Evolutionary conservation across 2,113 vertebrate species (phyloP).

Genomic region (Cercopithecus mona): DNA sequence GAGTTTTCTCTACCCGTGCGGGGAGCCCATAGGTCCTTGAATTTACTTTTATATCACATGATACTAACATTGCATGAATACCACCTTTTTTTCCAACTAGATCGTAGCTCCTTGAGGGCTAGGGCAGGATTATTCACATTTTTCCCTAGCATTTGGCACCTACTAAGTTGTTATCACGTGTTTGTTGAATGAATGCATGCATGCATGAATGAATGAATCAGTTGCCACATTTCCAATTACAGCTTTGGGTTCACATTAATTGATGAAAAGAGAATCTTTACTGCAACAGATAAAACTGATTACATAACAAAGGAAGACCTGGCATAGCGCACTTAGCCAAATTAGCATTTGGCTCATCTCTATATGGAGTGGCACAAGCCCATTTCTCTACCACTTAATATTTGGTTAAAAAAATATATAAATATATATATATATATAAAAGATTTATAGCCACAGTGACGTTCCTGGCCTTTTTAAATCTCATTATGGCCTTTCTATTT

Average conservation of each 20-base stretch:
- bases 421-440: too few species aligned
- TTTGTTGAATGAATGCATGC: background rate
- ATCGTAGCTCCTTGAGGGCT: background rate
- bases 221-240: background rate
- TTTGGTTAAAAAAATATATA: background rate
- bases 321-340: background rate
- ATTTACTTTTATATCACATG: background rate
- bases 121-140: background rate
- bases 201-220: background rate
- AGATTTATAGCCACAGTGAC: background rate
- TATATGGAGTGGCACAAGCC: background rate
- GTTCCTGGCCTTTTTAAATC: background rate
- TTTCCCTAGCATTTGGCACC: background rate
- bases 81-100: background rate
- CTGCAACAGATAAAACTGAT: background rate
- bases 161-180: background rate
- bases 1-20: too few species aligned
- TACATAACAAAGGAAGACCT: background rate
- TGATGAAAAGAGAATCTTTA: background rate
- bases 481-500: background rate
- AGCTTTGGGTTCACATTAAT: background rate
- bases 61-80: background rate
- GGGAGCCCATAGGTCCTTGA: background rate
- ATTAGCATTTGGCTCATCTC: slow-evolving; percentile 10
- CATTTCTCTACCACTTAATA: background rate